Percentiles rank a stretch among this genome's conserved stretches.
Evolutionary conservation across 2,888 invertebrate species (phyloP).

Genomic region (Celastrina argiolus): DNA sequence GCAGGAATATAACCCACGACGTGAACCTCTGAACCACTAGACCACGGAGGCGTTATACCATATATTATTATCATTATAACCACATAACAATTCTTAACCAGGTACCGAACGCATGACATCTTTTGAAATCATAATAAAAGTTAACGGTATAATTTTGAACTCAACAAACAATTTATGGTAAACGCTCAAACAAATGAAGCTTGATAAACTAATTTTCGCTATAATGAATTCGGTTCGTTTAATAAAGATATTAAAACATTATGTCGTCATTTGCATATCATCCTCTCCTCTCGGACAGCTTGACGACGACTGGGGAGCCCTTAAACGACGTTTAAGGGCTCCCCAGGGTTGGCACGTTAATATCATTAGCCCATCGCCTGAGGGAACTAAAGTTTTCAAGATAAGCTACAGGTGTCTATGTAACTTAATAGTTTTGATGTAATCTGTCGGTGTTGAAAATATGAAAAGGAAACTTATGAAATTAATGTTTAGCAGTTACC

Average conservation of each 20-base stretch:
- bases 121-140: no score
- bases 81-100: no score
- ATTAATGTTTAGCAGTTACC: no score
- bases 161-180: not conserved
- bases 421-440: not conserved
- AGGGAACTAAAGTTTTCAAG: not conserved
- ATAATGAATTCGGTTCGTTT: not conserved
- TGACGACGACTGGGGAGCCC: no score
- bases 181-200: not conserved
- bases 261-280: conserved; percentile 10
- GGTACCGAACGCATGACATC: no score
- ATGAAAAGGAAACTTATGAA: not conserved
- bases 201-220: not conserved
- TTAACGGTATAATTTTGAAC: no score
- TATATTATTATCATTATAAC: no score
- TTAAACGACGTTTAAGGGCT: not conserved
- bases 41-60: no score
- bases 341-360: not conserved
- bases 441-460: not conserved
- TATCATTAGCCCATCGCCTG: not conserved
- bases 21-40: no score
- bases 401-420: conserved; percentile 6
- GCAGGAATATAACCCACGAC: no score
- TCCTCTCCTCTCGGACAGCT: not conserved
- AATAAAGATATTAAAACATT: not conserved